Evolutionary conservation across 2,888 invertebrate genomes (phyloP).

Genomic region (Andrena bicolor): DNA sequence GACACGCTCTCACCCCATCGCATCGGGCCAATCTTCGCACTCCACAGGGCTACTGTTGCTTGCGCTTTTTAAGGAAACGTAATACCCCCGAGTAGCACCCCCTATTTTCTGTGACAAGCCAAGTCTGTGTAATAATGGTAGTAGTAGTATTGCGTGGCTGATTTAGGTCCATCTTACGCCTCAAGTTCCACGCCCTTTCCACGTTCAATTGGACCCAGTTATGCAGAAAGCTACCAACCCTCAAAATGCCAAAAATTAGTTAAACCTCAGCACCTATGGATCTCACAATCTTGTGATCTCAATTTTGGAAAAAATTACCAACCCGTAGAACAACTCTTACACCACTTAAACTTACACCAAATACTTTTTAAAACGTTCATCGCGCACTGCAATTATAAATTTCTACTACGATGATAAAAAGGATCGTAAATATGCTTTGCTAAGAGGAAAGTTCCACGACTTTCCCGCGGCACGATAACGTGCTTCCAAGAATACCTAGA

Average conservation of each 20-base stretch:
- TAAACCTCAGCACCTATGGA: no score
- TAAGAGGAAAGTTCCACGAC: neutral
- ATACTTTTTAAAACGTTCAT: neutral
- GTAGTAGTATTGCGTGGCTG: no score
- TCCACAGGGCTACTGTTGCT: no score
- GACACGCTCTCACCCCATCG: conserved; percentile 9
- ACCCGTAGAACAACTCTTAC: no score
- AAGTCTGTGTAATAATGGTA: neutral
- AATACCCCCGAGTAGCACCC: neutral
- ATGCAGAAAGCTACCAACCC: no score
- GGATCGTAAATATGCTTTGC: neutral
- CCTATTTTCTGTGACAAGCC: neutral
- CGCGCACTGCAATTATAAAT: neutral
- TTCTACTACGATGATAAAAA: neutral
- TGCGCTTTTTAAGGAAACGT: neutral
- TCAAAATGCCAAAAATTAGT: no score
- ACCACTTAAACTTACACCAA: no score
- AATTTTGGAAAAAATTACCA: no score
- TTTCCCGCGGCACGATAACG: conserved; percentile 17
- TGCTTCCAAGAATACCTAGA: conserved; percentile 39
- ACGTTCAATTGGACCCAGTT: no score
- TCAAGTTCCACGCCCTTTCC: no score
- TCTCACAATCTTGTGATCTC: no score
- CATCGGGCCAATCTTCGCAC: neutral
- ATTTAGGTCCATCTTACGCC: no score